Conservation (phyloP, 2,797 vertebrate genomes). For the Streptopelia turtur region DNA sequence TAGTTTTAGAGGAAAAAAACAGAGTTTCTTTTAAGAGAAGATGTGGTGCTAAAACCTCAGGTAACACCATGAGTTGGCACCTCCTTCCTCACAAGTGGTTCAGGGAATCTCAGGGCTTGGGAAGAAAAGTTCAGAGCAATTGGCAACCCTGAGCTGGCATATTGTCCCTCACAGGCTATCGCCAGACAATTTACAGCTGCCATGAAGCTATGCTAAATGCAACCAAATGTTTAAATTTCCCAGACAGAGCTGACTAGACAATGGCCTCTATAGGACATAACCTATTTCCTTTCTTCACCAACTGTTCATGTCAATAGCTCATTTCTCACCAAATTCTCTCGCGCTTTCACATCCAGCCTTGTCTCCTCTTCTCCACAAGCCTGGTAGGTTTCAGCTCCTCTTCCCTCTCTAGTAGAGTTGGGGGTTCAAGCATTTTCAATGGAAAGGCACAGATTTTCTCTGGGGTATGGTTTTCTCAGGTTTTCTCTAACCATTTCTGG, state of each 20-base stretch:
- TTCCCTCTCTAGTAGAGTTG: neutral
- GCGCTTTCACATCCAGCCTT: neutral
- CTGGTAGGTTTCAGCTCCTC: neutral
- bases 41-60: neutral
- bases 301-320: neutral
- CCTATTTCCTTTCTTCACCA: neutral
- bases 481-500: neutral
- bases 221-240: constrained; percentile 8
- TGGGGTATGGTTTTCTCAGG: neutral
- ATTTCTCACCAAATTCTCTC: neutral
- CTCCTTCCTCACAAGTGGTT: neutral
- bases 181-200: neutral
- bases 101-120: constrained; percentile 6
- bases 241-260: neutral
- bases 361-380: neutral
- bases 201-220: neutral
- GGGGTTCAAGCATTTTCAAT: neutral
- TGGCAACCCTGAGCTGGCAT: neutral
- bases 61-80: neutral
- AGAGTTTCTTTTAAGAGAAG: neutral
- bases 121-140: neutral
- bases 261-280: neutral
- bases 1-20: neutral
- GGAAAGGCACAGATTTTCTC: neutral
- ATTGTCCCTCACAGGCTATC: neutral